Base-by-base conservation (phyloP, 2,113 vertebrate genomes). In the Seriola dumerili region DNA sequence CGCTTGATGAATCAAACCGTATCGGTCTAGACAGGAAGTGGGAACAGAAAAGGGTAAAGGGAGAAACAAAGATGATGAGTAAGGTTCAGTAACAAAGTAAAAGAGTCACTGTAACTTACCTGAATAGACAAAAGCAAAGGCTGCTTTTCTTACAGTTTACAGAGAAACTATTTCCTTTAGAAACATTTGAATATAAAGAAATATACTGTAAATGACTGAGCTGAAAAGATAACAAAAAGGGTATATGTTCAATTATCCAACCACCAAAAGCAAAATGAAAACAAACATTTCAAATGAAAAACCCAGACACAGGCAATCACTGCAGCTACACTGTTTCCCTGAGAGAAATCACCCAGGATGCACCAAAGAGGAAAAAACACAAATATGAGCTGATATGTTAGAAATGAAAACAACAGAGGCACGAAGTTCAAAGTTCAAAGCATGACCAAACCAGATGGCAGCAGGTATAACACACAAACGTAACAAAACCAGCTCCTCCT, bases 1-100 rank as follows among this genome's bases (percentile, higher is more conserved):
- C 70, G 97, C 97, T 90, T 97, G 96, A 90, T 99, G 98, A 54
- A 97, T 95, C 64, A 99, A 94, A 62, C 98, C 97, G 87, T 97
- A 99, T n/a, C 98, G 98, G 91, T 99, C 98, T 99, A 90, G 63
- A 90, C 88, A 88, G 91, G 75, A 91, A 93, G 25, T 1, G 38
- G 46, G n/a, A 57, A 36, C 19, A 29, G 7, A 38, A 76, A 63
- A 8, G 25, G 23, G 29, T 3, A 67, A 40, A 68, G 10, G 38
- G 25, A 25, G 16, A 55, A 21, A 57, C n/a, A 14, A 13, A 13
- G 38, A 21, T 0, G 38, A 25, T 70, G 16, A 81, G 77, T 54
- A 16, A 57, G 32, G 23, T 17, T 42, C 4, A 11, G 40, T 8
- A 8, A 11, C 25, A 10, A 12, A 32, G 57, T 36, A 4, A 78